phyloP scores from a whole-genome alignment of 2,113 vertebrate species.

The Podarcis muralis region DNA sequence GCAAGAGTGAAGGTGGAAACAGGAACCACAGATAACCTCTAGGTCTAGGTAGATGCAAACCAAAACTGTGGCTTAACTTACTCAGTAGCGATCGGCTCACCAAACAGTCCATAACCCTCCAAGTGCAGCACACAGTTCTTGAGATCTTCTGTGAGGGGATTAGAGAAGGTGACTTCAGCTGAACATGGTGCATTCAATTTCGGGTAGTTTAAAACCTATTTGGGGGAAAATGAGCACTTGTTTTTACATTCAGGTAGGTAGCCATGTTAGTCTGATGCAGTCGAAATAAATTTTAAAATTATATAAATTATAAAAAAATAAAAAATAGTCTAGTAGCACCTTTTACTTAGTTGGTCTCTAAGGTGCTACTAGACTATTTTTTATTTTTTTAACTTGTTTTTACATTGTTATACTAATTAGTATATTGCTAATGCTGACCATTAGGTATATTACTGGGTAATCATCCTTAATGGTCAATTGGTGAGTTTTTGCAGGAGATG shows the following conservation, averaged over 20 bases:
- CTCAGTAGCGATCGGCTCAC: slow-evolving; percentile 64
- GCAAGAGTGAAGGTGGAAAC: not conserved
- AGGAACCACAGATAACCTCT: no score
- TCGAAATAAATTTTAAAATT: no score
- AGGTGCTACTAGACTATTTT: no score
- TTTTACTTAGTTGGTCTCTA: no score
- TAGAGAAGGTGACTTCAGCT: slow-evolving; percentile 69
- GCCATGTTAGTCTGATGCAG: no score
- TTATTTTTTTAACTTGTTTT: not conserved
- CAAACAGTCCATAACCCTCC: slow-evolving; percentile 69
- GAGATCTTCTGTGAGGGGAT: slow-evolving; percentile 67
- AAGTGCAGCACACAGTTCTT: slow-evolving; percentile 62
- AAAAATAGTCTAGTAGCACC: slow-evolving; percentile 36
- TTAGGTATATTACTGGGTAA: not conserved
- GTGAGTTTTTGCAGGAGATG: not conserved
- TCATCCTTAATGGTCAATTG: not conserved
- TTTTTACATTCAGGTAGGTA: no score
- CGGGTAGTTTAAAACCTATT: slow-evolving; percentile 60
- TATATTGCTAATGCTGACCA: not conserved
- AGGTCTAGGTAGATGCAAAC: no score
- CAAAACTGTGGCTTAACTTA: slow-evolving; percentile 39
- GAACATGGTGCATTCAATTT: slow-evolving; percentile 61
- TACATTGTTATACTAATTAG: not conserved
- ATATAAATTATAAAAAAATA: not conserved
- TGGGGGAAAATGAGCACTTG: slow-evolving; percentile 4